Evolutionary conservation across 2,113 vertebrate genomes (phyloP), one percentile per base, ranked within the genome.

Genomic region (Marmota flaviventris): DNA sequence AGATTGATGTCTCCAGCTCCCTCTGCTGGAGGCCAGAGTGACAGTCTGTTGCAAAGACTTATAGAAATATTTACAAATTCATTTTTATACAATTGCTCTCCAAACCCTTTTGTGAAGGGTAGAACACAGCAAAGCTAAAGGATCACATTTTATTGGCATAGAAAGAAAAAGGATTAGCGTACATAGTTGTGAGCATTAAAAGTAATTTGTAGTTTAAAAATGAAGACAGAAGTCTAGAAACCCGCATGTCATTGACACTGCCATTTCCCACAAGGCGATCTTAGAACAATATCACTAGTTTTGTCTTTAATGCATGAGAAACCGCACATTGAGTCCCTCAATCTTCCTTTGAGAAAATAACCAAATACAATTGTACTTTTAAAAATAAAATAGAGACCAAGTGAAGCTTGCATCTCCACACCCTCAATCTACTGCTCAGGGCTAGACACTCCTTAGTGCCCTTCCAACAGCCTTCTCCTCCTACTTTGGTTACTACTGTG

Each of bases 21-120:
- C 91, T 69, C 97, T 98, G 96, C 97, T 97, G 98, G 94, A 91
- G n/a, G 24, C 67, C 76, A 48, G 48, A 14, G 34, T 9, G 24
- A 93, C 67, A 56, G 61, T 12, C 2, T 5, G 16, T 56, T 34
- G 65, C 90, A 65, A 91, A 84, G 63, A 73, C 27, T 20, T 27
- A 29, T 0, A 37, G 22, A 83, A 91, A 11, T 6, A n/a, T 85
- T 89, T 53, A 73, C 83, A 75, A 48, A 75, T 56, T 73, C 58
- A 5, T 61, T 61, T 48, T 34, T 76, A 22, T 58, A 84, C 42
- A 73, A 32, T 2, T 3, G 1, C 5, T 65, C 61, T 42, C 61
- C 37, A 56, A 65, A 69, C 37, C 29, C 93, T 78, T 37, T 58
- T 53, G 69, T 25, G 17, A 34, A 92, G 18, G 45, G 61, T 0